Base-by-base conservation (phyloP, 1,140 invertebrate genomes). In the Micrasema minimum region DNA sequence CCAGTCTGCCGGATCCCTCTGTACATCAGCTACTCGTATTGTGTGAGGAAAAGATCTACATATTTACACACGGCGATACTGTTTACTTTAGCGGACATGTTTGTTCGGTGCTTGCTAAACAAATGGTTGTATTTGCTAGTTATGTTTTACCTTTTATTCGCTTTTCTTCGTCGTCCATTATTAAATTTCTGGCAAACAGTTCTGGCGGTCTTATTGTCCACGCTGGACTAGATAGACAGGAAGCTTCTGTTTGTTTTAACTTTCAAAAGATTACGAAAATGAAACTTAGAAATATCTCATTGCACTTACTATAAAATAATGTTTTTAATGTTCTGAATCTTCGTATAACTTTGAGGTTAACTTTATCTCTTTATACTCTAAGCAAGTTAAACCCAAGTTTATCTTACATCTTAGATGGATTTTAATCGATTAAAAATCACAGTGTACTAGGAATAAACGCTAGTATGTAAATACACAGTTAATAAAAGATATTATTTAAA, bases 31-130 rank as follows among this genome's bases (percentile, higher is more conserved):
- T 41, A 22, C 55, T 59, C 14, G 55, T 59, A 55, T 59, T 64
- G 59, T 64, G 43, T 64, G 43, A 64, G 45, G 59, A 64, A 61
- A 64, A 64, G 59, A 64, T 64, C 41, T n/a, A 64, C 41, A 20
- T 64, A 46, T 64, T 64, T 45, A 64, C 59, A 26, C 20, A 46
- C 59, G 43, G 23, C 59, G 22, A 16, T 46, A 16, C 14, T 64
- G 43, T 64, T 18, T 64, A 46, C 59, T 22, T 41, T 26, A 41
- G 31, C 59, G 59, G 59, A 64, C 59, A 64, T 64, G 43, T 64
- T 64, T 64, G 43, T 16, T 31, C 59, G 2, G 59, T 26, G 59
- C 59, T 64, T 12, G 43, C 59, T 64, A 64, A 64, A 46, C 59
- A 64, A 64, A 64, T 64, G 59, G 22, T 48, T 64, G 41, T 64